Conservation (phyloP, 2,888 invertebrate species). For the Automeris io region DNA sequence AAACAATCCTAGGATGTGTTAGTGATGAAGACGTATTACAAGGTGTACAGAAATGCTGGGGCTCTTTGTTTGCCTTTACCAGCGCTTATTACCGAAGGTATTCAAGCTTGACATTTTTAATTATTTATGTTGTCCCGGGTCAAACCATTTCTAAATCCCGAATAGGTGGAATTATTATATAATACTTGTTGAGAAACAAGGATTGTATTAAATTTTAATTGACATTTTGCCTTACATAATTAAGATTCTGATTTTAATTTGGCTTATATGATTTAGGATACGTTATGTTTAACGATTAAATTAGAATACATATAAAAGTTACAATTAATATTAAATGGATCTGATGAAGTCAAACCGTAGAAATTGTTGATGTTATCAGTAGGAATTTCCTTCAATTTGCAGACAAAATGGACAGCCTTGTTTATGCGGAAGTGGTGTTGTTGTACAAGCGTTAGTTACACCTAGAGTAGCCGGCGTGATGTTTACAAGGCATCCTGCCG, state of each 20-base stretch:
- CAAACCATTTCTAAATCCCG: too few species aligned
- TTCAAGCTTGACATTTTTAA: not conserved
- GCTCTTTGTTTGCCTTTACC: conserved; percentile 85
- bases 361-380: too few species aligned
- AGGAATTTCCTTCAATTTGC: conserved; percentile 12
- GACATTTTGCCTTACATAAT: too few species aligned
- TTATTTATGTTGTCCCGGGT: too few species aligned
- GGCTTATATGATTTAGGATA: too few species aligned
- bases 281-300: too few species aligned
- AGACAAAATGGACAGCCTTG: conserved; percentile 86
- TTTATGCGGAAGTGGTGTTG: conserved; percentile 84
- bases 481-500: conserved; percentile 87
- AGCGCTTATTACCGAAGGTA: conserved; percentile 88
- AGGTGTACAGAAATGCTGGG: conserved; percentile 86
- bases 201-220: too few species aligned
- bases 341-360: too few species aligned
- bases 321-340: too few species aligned
- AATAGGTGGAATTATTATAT: not conserved
- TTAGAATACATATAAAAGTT: too few species aligned
- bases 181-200: too few species aligned
- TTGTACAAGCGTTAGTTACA: conserved; percentile 85
- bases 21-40: conserved; percentile 69
- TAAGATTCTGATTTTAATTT: too few species aligned
- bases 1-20: conserved; percentile 83
- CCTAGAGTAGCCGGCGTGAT: conserved; percentile 86